Evolutionary conservation across 2,113 vertebrate genomes (phyloP).

Genomic region (Monopterus albus): DNA sequence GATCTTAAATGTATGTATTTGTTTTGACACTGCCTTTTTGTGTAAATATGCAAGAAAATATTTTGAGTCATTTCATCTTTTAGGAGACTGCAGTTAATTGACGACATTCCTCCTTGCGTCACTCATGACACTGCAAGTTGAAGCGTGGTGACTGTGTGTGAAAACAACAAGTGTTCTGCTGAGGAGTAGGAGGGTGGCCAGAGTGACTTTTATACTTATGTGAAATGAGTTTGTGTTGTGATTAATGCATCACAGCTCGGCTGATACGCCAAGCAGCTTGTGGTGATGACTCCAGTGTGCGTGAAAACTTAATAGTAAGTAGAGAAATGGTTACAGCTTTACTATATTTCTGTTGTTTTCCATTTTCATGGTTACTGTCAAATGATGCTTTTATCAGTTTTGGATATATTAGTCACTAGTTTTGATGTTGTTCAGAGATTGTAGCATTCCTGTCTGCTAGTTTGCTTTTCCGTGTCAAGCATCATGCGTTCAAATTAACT

Average conservation of each 20-base stretch:
- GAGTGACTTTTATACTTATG: conserved; percentile 49
- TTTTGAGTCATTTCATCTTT: conserved; percentile 52
- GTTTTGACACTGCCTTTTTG: conserved; percentile 39
- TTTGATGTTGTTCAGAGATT: background rate
- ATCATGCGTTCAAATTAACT: no score
- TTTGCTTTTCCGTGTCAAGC: no score
- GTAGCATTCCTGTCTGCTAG: no score
- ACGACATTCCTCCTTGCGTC: conserved; percentile 67
- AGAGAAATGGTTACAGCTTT: background rate
- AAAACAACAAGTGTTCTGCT: conserved; percentile 55
- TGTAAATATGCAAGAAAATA: conserved; percentile 32
- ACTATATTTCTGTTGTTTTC: background rate
- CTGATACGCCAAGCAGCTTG: conserved; percentile 42
- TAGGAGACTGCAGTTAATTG: conserved; percentile 53
- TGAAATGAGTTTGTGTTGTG: conserved; percentile 42
- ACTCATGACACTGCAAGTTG: conserved; percentile 54
- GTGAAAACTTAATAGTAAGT: background rate
- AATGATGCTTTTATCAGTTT: no score
- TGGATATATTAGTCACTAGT: background rate
- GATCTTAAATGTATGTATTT: conserved; percentile 11
- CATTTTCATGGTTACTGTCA: background rate
- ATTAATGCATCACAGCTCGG: conserved; percentile 47
- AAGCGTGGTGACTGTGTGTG: conserved; percentile 66
- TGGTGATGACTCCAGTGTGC: conserved; percentile 36
- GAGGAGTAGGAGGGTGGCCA: conserved; percentile 55